Evolutionary conservation across 2,113 vertebrate species (phyloP).

Genomic region (Toxostoma redivivum): DNA sequence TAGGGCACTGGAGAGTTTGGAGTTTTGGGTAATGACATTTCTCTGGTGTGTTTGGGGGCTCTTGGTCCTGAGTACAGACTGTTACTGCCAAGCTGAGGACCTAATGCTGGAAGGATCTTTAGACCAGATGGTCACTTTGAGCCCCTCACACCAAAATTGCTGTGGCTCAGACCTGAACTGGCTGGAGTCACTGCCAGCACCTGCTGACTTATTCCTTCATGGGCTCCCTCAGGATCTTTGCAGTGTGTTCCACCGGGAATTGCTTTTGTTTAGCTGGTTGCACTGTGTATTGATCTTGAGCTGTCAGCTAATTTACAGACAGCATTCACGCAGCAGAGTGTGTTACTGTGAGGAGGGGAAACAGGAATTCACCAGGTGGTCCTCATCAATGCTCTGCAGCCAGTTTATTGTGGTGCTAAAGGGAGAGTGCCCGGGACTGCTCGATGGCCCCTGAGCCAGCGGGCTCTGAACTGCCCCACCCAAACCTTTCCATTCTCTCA

Average conservation of each 20-base stretch:
- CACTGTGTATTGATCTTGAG: background rate
- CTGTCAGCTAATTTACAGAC: background rate
- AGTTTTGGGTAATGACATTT: background rate
- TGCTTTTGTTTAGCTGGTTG: background rate
- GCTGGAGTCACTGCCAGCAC: background rate
- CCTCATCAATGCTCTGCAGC: background rate
- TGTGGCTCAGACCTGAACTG: background rate
- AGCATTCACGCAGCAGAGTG: background rate
- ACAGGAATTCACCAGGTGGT: background rate
- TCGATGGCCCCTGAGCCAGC: accelerated
- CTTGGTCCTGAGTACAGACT: background rate
- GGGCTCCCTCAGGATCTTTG: background rate
- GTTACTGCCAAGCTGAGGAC: background rate
- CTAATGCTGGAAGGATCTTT: background rate
- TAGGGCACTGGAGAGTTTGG: background rate
- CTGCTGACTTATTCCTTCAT: background rate
- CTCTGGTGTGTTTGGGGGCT: background rate
- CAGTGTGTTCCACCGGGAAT: background rate
- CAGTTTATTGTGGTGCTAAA: background rate
- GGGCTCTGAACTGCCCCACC: background rate
- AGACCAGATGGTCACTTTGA: background rate
- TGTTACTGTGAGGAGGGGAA: background rate
- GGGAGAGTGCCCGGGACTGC: background rate
- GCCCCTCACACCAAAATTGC: background rate
- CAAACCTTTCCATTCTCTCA: background rate